Conservation (phyloP, 2,797 vertebrate genomes). For the Ateles fusciceps region DNA sequence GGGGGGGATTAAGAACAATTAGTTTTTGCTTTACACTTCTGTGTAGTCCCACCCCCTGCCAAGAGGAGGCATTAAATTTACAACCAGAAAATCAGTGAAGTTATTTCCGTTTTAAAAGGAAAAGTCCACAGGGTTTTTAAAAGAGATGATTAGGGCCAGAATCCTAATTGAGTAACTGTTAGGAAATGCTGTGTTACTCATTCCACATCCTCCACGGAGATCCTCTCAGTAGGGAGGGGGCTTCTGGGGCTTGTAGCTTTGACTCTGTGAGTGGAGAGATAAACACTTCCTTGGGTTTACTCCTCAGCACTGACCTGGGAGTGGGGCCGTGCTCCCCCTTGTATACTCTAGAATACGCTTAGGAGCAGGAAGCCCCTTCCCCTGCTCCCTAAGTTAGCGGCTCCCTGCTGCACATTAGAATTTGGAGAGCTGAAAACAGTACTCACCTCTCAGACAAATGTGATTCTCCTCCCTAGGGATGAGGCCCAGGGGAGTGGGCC, state of each 20-base stretch:
- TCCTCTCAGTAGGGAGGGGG: not conserved
- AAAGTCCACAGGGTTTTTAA: conserved; percentile 37
- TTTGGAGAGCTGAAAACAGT: not conserved
- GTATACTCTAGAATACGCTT: not conserved
- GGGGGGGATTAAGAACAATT: not conserved
- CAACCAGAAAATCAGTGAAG: conserved; percentile 42
- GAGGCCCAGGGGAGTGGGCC: not conserved
- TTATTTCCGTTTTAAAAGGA: conserved; percentile 47
- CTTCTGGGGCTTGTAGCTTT: not conserved
- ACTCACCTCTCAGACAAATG: not conserved
- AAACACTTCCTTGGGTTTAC: not conserved
- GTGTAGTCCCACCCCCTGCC: not conserved
- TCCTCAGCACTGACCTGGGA: not conserved
- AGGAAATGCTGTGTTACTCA: not conserved
- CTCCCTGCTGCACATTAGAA: not conserved
- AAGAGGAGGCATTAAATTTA: conserved; percentile 32
- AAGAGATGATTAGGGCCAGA: not conserved
- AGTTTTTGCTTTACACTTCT: conserved; percentile 8
- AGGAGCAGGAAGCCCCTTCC: not conserved
- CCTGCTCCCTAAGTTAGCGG: not conserved
- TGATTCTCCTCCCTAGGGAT: not conserved
- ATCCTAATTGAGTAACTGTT: not conserved
- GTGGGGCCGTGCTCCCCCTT: not conserved
- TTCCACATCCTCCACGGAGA: not conserved
- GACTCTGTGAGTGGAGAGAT: not conserved